A percentile compares a stretch with the other conserved stretches of the same genome.
Conservation (phyloP, 1,140 invertebrate genomes). For the Euborellia annulipes region DNA sequence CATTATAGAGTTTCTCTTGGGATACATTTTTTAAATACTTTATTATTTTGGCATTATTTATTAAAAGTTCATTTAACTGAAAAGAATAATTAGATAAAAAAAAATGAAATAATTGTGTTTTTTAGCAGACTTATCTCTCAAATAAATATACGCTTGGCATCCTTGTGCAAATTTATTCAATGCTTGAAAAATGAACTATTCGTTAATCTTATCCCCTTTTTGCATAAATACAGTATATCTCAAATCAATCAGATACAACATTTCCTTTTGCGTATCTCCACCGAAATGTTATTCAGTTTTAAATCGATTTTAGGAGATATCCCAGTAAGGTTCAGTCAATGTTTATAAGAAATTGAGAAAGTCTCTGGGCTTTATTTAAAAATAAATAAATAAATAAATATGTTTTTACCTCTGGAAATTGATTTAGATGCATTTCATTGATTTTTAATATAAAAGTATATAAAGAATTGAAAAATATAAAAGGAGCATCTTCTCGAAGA, state of each 20-base stretch:
- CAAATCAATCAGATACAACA: too few species aligned
- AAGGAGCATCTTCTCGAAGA: too few species aligned
- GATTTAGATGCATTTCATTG: too few species aligned
- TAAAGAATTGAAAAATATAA: too few species aligned
- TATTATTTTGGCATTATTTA: slow-evolving; percentile 18
- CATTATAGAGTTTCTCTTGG: slow-evolving; percentile 21
- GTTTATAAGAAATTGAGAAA: slow-evolving; percentile 12
- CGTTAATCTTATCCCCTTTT: slow-evolving; percentile 9
- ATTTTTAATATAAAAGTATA: too few species aligned
- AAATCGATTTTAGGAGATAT: too few species aligned
- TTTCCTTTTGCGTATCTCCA: too few species aligned
- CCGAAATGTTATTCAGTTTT: too few species aligned
- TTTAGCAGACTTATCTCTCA: slow-evolving; percentile 17
- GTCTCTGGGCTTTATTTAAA: slow-evolving; percentile 24
- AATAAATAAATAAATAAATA: slow-evolving; percentile 22
- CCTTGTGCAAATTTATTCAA: too few species aligned
- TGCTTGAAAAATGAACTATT: slow-evolving; percentile 9
- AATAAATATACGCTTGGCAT: slow-evolving; percentile 16
- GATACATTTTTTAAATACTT: slow-evolving; percentile 16
- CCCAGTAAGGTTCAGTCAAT: too few species aligned
- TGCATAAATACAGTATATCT: slow-evolving; percentile 13
- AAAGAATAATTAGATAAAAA: slow-evolving; percentile 21
- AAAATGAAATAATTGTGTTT: slow-evolving; percentile 17
- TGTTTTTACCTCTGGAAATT: too few species aligned
- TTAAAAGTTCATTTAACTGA: slow-evolving; percentile 24